These are phyloP conservation scores for Macaria notata DNA, from an alignment of 2,888 invertebrate species.

Conservation along the genomic window DNA sequence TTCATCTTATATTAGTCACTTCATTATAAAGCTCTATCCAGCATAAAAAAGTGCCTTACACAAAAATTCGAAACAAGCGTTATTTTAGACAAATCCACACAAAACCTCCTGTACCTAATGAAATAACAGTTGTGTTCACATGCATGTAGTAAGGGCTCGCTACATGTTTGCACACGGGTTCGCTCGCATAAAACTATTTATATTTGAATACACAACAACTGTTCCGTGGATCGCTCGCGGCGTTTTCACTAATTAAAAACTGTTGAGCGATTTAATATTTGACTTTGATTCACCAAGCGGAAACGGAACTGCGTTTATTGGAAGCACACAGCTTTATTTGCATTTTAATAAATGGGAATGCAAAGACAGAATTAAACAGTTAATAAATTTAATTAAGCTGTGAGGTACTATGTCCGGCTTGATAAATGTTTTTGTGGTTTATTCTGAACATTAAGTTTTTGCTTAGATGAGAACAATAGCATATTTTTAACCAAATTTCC, in stretches of 20 bases:
- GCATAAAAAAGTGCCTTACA: too few species aligned
- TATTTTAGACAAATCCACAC: too few species aligned
- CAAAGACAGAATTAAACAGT: not conserved
- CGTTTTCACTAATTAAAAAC: conserved; percentile 21
- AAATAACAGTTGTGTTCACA: too few species aligned
- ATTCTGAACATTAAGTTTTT: too few species aligned
- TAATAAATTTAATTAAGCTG: not conserved
- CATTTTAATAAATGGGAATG: conserved; percentile 3
- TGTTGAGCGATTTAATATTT: conserved; percentile 18
- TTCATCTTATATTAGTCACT: too few species aligned
- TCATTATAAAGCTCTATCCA: too few species aligned
- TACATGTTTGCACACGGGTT: conserved; percentile 32
- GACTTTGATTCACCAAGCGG: conserved; percentile 22
- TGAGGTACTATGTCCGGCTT: too few species aligned
- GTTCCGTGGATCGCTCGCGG: conserved; percentile 26
- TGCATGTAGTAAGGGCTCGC: conserved; percentile 26
- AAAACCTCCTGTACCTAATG: too few species aligned
- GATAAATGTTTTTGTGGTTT: too few species aligned
- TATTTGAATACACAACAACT: conserved; percentile 39
- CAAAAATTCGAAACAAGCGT: too few species aligned
- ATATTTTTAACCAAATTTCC: too few species aligned
- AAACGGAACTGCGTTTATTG: conserved; percentile 20
- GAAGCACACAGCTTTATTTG: conserved; percentile 3
- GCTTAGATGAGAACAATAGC: too few species aligned
- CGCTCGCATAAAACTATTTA: conserved; percentile 44